Evolutionary conservation across 2,888 invertebrate species (phyloP), one percentile per base, ranked within the genome.

Genomic region (Drosophila leonis): DNA sequence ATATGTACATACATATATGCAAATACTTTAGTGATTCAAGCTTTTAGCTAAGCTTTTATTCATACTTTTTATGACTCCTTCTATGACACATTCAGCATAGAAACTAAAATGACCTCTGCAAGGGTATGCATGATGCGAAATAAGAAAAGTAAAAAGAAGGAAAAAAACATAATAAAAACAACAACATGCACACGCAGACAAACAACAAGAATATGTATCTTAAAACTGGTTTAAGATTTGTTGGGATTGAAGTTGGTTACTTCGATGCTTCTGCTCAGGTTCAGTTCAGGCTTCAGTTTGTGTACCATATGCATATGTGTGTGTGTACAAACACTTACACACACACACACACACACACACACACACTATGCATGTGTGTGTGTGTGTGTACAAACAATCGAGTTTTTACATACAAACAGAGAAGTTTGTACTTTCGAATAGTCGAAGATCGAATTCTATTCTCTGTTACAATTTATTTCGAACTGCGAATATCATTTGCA

Each of bases 171-270:
- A 49, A 49, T 31, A 49, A 49, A 49, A 31, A 49, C 48, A 48
- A n/a, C n/a, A n/a, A 78, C 78, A 77, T 42, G 51, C 57, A 72
- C 64, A 79, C 63, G 27, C 54, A 63, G 35, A 70, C 56, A 71
- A 12, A 51, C 68, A 72, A 62, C 69, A 73, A 77, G 84, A 84
- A 84, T 84, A 88, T 87, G 88, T 84, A 85, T 84, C 85, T 84
- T 84, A 72, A 84, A 84, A 84, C 84, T 84, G 84, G 84, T 84
- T 84, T 84, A 83, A 87, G 83, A 84, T 84, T 84, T 84, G 81
- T 79, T 77, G 76, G 87, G 84, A 80, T 84, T 88, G 85, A 69
- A 78, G 78, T 78, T 79, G 78, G 79, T 79, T 65, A 79, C 79
- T 78, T 78, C 79, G 71, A 71, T 77, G 75, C 78, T 70, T 73